Conservation (phyloP, 2,888 invertebrate genomes). For the Cyclophora punctaria region DNA sequence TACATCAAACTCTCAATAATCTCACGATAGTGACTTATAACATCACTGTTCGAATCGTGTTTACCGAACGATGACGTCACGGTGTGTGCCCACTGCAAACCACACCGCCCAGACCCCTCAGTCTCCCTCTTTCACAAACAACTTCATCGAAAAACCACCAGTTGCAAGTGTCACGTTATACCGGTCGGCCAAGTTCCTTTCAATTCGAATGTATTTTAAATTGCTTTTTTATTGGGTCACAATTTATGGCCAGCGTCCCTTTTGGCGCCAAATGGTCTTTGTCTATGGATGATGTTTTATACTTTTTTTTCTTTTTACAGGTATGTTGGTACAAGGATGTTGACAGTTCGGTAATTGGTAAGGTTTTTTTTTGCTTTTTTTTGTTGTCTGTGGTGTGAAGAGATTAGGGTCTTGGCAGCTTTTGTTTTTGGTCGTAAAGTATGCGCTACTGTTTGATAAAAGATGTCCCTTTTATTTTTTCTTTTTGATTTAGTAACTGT, state of each 20-base stretch:
- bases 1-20: constrained; percentile 14
- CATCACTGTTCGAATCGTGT: constrained; percentile 52
- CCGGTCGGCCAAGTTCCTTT: constrained; percentile 41
- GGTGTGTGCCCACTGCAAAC: constrained; percentile 42
- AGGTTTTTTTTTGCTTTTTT: constrained; percentile 12
- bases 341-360: constrained; percentile 17
- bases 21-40: constrained; percentile 20
- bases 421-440: too few relatives aligned
- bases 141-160: constrained; percentile 9
- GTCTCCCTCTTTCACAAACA: constrained; percentile 24
- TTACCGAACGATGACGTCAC: constrained; percentile 68
- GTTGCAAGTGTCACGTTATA: constrained; percentile 19
- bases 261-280: constrained; percentile 38
- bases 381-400: neutral
- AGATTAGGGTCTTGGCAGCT: too few relatives aligned
- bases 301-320: constrained; percentile 20
- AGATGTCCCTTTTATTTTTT: too few relatives aligned
- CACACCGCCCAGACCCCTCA: constrained; percentile 25
- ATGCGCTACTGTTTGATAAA: too few relatives aligned
- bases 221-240: constrained; percentile 70
- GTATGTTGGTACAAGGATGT: constrained; percentile 17
- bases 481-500: too few relatives aligned
- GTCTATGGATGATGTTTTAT: constrained; percentile 21
- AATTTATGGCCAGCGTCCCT: constrained; percentile 60
- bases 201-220: constrained; percentile 65